Percentiles rank a stretch among this genome's conserved stretches.
Evolutionary conservation across 2,888 invertebrate species (phyloP).

Genomic region (Alloscopus bannaensis): DNA sequence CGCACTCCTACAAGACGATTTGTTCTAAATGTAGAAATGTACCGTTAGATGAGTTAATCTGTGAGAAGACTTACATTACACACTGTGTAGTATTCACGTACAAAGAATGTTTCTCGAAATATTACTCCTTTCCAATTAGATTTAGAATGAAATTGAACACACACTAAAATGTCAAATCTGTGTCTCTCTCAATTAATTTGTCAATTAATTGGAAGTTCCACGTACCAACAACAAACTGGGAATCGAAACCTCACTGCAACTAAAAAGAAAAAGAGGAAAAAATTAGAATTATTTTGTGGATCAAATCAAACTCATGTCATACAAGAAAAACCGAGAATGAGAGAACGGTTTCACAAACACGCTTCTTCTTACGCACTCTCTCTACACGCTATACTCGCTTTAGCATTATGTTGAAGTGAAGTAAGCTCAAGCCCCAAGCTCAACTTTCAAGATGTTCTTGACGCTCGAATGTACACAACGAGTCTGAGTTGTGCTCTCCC

Average conservation of each 20-base stretch:
- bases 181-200: neutral
- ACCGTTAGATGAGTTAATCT: neutral
- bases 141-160: neutral
- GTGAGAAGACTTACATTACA: no score
- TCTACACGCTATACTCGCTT: neutral
- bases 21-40: neutral
- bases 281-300: neutral
- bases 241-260: no score
- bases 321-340: no score
- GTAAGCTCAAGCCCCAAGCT: neutral
- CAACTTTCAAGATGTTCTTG: constrained; percentile 21
- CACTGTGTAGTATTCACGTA: no score
- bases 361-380: neutral
- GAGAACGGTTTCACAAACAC: no score
- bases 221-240: neutral
- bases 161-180: neutral
- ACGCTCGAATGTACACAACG: constrained; percentile 55
- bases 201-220: neutral
- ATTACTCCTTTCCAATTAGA: neutral
- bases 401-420: neutral
- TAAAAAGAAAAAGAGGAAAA: no score
- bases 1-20: constrained; percentile 1
- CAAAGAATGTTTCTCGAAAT: neutral
- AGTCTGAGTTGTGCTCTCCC: constrained; percentile 49
- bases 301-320: neutral